Conservation (phyloP, 2,888 invertebrate species). For the Eupithecia subumbrata region DNA sequence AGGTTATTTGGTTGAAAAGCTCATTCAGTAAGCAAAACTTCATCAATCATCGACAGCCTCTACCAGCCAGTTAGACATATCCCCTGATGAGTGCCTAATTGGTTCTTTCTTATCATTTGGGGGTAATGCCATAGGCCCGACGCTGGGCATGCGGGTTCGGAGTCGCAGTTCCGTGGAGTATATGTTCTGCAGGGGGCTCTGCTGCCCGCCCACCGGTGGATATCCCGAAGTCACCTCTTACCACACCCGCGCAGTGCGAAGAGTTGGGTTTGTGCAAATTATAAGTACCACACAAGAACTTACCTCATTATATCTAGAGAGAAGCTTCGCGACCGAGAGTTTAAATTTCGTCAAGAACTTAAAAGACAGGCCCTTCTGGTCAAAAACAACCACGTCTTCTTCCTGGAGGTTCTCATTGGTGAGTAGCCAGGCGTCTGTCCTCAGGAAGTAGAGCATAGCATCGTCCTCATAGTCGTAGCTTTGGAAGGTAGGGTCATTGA, state of each 20-base stretch:
- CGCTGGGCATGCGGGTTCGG: too few relatives aligned
- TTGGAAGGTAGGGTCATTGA: not conserved
- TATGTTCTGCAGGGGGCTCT: too few relatives aligned
- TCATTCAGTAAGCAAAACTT: too few relatives aligned
- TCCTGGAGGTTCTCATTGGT: not conserved
- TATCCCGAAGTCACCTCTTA: not conserved
- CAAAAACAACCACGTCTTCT: not conserved
- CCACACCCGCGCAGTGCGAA: not conserved
- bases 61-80: too few relatives aligned
- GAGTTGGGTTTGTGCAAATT: not conserved
- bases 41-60: too few relatives aligned
- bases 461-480: not conserved
- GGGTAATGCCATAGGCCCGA: too few relatives aligned
- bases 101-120: too few relatives aligned
- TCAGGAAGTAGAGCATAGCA: not conserved
- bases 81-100: too few relatives aligned
- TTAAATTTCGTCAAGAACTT: not conserved
- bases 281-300: not conserved
- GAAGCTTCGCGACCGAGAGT: not conserved
- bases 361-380: not conserved
- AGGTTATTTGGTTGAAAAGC: too few relatives aligned
- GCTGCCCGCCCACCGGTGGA: not conserved
- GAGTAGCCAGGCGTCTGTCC: not conserved
- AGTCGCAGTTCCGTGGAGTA: too few relatives aligned
- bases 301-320: not conserved